Evolutionary conservation across 2,113 vertebrate genomes (phyloP).

Genomic region (Cinclus cinclus): DNA sequence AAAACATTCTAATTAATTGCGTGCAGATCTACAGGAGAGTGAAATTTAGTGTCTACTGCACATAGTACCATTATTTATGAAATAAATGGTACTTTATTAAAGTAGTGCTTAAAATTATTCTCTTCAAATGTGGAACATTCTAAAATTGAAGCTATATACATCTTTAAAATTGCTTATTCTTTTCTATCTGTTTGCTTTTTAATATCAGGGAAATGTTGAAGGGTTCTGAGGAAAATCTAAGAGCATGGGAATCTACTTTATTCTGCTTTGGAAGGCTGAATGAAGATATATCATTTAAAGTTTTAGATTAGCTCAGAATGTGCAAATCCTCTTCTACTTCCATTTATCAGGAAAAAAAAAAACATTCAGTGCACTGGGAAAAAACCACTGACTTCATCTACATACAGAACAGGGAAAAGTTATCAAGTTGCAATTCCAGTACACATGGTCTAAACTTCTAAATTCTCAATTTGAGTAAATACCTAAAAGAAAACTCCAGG

Average conservation of each 20-base stretch:
- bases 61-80: neutral
- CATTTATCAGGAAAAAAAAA: neutral
- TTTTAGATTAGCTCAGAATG: neutral
- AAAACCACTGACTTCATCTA: neutral
- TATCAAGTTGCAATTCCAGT: neutral
- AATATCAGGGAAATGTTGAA: neutral
- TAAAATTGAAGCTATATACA: neutral
- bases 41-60: neutral
- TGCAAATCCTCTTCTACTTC: neutral
- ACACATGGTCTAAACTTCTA: neutral
- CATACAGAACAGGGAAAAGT: neutral
- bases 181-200: neutral
- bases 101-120: neutral
- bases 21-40: neutral
- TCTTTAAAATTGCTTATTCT: neutral
- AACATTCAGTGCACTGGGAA: neutral
- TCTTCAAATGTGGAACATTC: neutral
- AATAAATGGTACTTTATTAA: neutral
- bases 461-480: neutral
- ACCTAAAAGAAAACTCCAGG: neutral
- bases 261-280: neutral
- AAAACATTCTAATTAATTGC: neutral
- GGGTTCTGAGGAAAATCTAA: neutral
- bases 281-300: neutral
- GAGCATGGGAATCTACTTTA: neutral